Percentiles rank a stretch among this genome's conserved stretches.
These are phyloP conservation scores for Sphaerophoria taeniata DNA, from an alignment of 2,888 invertebrate genomes.

Conservation along the genomic window DNA sequence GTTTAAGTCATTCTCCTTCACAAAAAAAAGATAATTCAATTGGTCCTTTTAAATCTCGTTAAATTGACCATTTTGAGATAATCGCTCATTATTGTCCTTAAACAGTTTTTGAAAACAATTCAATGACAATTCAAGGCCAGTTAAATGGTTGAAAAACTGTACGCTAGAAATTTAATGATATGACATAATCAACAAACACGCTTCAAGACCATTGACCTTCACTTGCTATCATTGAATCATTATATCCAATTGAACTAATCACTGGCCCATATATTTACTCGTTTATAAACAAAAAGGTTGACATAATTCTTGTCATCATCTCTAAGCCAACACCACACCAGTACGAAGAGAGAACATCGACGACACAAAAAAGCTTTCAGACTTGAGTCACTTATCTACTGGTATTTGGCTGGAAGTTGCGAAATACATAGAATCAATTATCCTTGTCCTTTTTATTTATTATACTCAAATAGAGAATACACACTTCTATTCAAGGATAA, in stretches of 20 bases:
- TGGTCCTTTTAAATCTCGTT: too few species aligned
- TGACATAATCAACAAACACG: conserved; percentile 2
- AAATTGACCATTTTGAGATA: too few species aligned
- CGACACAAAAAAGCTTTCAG: conserved; percentile 17
- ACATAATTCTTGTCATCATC: conserved; percentile 24
- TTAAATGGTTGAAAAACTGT: background rate
- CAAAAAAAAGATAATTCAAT: too few species aligned
- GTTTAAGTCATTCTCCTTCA: too few species aligned
- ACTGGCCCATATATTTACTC: background rate
- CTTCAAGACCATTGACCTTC: conserved; percentile 25
- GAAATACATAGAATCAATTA: conserved; percentile 21
- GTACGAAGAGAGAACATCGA: background rate
- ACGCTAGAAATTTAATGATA: conserved; percentile 25
- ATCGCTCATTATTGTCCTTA: too few species aligned
- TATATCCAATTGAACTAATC: conserved; percentile 25
- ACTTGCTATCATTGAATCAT: background rate
- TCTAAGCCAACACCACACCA: background rate
- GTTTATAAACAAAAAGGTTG: conserved; percentile 5
- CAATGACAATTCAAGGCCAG: background rate
- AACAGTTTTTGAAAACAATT: background rate
- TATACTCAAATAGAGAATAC: conserved; percentile 17
- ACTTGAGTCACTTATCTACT: background rate
- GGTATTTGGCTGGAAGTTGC: conserved; percentile 7
- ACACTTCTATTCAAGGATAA: conserved; percentile 7
- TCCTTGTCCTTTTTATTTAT: conserved; percentile 32